These are phyloP conservation scores for Enteromius trimaculatus DNA, from an alignment of 2,797 vertebrate genomes.

Conservation along the genomic window DNA sequence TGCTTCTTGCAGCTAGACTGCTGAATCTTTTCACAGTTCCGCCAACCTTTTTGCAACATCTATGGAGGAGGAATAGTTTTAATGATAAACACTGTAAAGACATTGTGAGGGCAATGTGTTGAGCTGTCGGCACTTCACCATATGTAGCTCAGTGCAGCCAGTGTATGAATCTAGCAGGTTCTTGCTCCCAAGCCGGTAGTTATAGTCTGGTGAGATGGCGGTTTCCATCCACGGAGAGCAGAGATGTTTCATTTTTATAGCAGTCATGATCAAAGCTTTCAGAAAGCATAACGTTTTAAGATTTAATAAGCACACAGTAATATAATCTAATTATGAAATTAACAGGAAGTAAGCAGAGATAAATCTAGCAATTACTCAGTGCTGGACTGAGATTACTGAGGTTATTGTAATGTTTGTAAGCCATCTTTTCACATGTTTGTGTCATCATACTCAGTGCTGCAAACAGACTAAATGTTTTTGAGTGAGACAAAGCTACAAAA, in stretches of 20 bases:
- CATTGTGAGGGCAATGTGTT: conserved; percentile 6
- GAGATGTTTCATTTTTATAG: conserved; percentile 5
- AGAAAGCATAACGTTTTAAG: neutral
- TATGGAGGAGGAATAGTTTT: conserved; percentile 10
- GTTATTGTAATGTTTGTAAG: neutral
- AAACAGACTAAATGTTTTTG: neutral
- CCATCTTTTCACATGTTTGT: neutral
- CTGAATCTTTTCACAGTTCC: conserved; percentile 9
- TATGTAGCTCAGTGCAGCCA: conserved; percentile 11
- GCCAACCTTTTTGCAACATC: conserved; percentile 20
- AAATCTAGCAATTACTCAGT: neutral
- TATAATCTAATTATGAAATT: neutral
- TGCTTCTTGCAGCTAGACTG: neutral
- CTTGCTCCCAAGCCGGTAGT: conserved; percentile 15
- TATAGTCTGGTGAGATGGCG: conserved; percentile 7
- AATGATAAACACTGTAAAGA: conserved; percentile 25
- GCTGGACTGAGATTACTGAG: neutral
- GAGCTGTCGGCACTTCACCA: conserved; percentile 10
- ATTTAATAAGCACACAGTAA: conserved; percentile 1
- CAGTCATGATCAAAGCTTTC: neutral
- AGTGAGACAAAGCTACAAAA: neutral
- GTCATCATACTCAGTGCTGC: neutral
- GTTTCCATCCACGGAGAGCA: neutral
- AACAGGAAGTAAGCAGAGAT: neutral
- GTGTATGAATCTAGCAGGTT: conserved; percentile 16